Conservation (phyloP, 2,888 invertebrate species). For the Euplexia lucipara region DNA sequence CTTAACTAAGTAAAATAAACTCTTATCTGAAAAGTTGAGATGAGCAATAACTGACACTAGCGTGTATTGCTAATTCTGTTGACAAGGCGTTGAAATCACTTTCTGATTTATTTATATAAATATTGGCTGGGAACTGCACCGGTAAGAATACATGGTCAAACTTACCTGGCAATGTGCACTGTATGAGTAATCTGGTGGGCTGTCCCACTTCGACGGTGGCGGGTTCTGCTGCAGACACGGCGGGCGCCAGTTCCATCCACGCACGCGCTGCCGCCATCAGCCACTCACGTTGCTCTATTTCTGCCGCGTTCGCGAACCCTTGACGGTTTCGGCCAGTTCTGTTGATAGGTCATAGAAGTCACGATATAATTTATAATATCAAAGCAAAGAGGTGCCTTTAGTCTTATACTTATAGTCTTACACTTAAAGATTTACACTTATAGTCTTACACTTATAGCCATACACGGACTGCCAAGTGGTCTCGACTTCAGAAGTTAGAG, state of each 20-base stretch:
- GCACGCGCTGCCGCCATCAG: slow-evolving; percentile 91
- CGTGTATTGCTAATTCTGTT: slow-evolving; percentile 12
- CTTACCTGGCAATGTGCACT: slow-evolving; percentile 92
- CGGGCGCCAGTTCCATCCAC: slow-evolving; percentile 93
- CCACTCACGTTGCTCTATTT: slow-evolving; percentile 85
- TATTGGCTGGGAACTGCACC: not conserved
- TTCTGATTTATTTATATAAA: not conserved
- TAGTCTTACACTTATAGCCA: too few species aligned
- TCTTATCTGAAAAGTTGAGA: not conserved
- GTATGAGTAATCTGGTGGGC: slow-evolving; percentile 92
- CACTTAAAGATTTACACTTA: too few species aligned
- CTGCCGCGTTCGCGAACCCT: slow-evolving; percentile 83
- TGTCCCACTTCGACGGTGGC: slow-evolving; percentile 93
- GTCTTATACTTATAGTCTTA: not conserved
- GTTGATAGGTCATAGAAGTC: slow-evolving; percentile 30
- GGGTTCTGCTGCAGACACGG: slow-evolving; percentile 81
- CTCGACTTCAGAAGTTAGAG: too few species aligned
- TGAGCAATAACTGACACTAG: not conserved
- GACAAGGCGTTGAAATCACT: slow-evolving; percentile 16
- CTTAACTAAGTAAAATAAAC: not conserved
- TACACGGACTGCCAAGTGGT: too few species aligned
- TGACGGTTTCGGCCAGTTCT: slow-evolving; percentile 92
- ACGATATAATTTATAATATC: not conserved
- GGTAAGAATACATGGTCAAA: not conserved
- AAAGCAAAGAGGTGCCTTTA: not conserved